phyloP scores from a whole-genome alignment of 92 coral and sea anemone species.

The Umimayanthus kanabou region DNA sequence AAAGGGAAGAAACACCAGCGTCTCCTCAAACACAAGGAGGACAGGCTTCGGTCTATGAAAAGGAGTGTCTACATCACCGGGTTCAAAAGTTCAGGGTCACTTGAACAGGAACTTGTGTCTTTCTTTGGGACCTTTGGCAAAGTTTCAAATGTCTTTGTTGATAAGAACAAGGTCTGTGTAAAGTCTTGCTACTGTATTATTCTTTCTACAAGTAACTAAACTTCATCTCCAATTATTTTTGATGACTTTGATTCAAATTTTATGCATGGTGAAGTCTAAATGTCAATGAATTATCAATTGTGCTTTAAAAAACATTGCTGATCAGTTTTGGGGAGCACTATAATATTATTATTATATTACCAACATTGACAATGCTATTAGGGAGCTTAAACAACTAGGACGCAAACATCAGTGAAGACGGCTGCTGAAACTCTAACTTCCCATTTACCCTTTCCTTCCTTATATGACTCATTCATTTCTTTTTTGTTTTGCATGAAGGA shows the following conservation, averaged over 20 bases:
- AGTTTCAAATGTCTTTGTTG: conserved; percentile 80
- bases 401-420: too few relatives aligned
- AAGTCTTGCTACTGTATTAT: neutral
- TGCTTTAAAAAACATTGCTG: too few relatives aligned
- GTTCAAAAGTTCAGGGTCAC: conserved; percentile 65
- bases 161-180: conserved; percentile 86
- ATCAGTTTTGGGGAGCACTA: too few relatives aligned
- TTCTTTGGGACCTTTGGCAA: conserved; percentile 78
- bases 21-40: conserved; percentile 63
- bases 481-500: too few relatives aligned
- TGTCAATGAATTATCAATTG: neutral
- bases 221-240: neutral
- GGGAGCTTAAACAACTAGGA: too few relatives aligned
- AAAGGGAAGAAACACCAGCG: conserved; percentile 91
- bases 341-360: too few relatives aligned
- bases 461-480: too few relatives aligned
- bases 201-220: neutral
- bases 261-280: neutral
- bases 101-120: conserved; percentile 70
- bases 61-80: conserved; percentile 85
- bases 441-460: too few relatives aligned
- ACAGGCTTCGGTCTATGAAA: conserved; percentile 53
- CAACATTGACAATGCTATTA: too few relatives aligned
- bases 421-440: too few relatives aligned
- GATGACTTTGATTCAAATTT: too few relatives aligned